Evolutionary conservation across 2,888 invertebrate species (phyloP).

Genomic region (Melangyna quadrimaculata): DNA sequence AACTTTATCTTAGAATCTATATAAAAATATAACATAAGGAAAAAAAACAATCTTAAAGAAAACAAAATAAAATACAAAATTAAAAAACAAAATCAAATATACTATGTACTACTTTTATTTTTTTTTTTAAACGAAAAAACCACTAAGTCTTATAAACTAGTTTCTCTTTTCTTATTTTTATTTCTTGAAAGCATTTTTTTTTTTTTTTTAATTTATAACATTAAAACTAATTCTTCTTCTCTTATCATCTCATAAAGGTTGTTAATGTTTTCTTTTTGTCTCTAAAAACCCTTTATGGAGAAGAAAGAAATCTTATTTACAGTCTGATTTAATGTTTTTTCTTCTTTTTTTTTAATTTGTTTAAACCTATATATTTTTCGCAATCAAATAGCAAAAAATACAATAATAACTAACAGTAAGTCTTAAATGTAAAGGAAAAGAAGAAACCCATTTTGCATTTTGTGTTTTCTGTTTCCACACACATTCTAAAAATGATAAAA

Average conservation of each 20-base stretch:
- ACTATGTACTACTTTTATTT: conserved; percentile 25
- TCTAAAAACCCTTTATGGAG: conserved; percentile 17
- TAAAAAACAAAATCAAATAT: conserved; percentile 29
- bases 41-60: conserved; percentile 18
- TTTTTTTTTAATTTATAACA: conserved; percentile 43
- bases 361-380: conserved; percentile 57
- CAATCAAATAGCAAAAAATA: conserved; percentile 57
- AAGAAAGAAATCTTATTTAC: conserved; percentile 62
- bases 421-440: conserved; percentile 41
- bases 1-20: conserved; percentile 62
- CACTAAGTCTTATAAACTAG: conserved; percentile 65
- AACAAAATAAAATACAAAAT: conserved; percentile 21
- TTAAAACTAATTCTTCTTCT: conserved; percentile 56
- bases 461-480: conserved; percentile 37
- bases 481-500: conserved; percentile 58
- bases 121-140: conserved; percentile 46
- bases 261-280: conserved; percentile 1
- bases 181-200: conserved; percentile 56
- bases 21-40: conserved; percentile 32
- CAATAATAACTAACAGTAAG: conserved; percentile 37
- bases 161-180: conserved; percentile 45
- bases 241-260: conserved; percentile 32
- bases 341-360: conserved; percentile 21
- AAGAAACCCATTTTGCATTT: conserved; percentile 31
- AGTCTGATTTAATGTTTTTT: conserved; percentile 48